Conservation (phyloP, 2,888 invertebrate genomes). For the Stenurella melanura region DNA sequence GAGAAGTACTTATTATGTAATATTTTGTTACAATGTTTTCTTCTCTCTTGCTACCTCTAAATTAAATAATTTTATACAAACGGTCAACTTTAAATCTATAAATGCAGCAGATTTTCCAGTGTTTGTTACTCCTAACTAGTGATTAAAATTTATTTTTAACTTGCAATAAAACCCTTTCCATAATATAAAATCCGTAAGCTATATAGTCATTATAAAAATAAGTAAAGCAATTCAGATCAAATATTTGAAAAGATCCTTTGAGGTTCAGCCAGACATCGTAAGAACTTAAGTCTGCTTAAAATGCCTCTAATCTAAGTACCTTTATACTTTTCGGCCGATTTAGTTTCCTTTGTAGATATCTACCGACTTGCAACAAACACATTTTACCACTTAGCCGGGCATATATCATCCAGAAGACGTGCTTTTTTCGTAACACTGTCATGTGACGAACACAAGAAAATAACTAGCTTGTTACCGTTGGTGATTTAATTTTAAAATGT, state of each 20-base stretch:
- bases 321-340: slow-evolving; percentile 59
- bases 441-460: slow-evolving; percentile 7
- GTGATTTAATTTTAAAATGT: slow-evolving; percentile 33
- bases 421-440: slow-evolving; percentile 30
- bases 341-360: slow-evolving; percentile 61
- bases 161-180: slow-evolving; percentile 15
- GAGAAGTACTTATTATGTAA: too few relatives aligned
- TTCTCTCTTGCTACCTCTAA: too few relatives aligned
- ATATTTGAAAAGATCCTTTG: slow-evolving; percentile 35
- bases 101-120: neutral
- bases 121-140: neutral
- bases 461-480: slow-evolving; percentile 25
- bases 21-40: too few relatives aligned
- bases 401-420: slow-evolving; percentile 58
- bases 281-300: slow-evolving; percentile 44
- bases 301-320: slow-evolving; percentile 56
- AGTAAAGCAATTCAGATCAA: slow-evolving; percentile 34
- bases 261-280: slow-evolving; percentile 41
- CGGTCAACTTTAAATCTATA: neutral
- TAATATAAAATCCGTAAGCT: neutral
- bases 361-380: slow-evolving; percentile 62
- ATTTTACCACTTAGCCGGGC: slow-evolving; percentile 64
- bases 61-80: neutral
- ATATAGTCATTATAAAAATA: slow-evolving; percentile 7
- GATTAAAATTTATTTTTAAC: slow-evolving; percentile 12